phyloP scores from a whole-genome alignment of 2,113 vertebrate species.

The Chaenogobius annularis region DNA sequence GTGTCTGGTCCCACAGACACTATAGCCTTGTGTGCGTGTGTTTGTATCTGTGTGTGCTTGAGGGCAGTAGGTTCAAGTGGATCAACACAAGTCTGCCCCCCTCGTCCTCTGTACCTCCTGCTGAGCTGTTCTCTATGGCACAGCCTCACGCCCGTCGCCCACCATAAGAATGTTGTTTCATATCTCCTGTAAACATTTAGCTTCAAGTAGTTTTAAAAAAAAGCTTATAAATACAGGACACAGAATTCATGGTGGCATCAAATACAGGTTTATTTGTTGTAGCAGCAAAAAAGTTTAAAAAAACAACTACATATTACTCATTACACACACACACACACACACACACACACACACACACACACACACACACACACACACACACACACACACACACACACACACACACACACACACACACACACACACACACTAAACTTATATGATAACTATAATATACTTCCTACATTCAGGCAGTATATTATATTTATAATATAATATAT shows the following conservation, averaged over 20 bases:
- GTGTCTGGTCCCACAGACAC: slow-evolving; percentile 51
- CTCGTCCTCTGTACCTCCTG: slow-evolving; percentile 10
- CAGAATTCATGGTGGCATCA: neutral
- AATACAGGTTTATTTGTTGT: neutral
- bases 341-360: no score
- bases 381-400: no score
- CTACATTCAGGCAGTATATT: no score
- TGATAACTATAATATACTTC: no score
- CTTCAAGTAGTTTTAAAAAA: neutral
- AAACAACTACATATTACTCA: no score
- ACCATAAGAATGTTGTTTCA: neutral
- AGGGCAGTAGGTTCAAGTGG: slow-evolving; percentile 49
- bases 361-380: no score
- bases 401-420: no score
- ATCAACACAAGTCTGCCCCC: slow-evolving; percentile 41
- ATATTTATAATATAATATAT: no score
- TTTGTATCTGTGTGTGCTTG: slow-evolving; percentile 47
- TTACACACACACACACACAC: no score
- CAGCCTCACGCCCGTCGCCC: neutral
- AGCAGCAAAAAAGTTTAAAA: no score
- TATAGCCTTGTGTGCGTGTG: slow-evolving; percentile 39
- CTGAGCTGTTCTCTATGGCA: slow-evolving; percentile 22
- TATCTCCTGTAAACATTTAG: slow-evolving; percentile 3
- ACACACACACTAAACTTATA: no score
- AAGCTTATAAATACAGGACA: no score